A percentile compares a stretch with the other conserved stretches of the same genome.
Conservation (phyloP, 2,888 invertebrate genomes). For the Stegophylla sp. region DNA sequence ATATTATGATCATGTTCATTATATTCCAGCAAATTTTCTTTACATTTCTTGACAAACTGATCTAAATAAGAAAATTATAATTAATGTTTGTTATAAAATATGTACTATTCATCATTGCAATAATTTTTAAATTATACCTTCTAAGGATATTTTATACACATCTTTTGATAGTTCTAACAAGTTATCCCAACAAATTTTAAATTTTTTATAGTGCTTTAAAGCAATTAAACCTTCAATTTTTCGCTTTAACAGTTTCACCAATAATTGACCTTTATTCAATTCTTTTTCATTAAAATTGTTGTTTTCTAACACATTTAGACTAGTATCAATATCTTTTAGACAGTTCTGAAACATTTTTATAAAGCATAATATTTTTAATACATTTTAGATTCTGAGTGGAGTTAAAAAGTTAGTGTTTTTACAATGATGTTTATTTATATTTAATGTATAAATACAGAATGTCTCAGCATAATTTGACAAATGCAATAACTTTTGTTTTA, state of each 20-base stretch:
- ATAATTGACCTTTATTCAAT: constrained; percentile 66
- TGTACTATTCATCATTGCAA: background rate
- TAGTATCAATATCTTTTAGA: constrained; percentile 71
- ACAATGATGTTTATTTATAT: too few species aligned
- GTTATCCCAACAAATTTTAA: background rate
- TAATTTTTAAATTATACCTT: constrained; percentile 14
- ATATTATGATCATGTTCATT: background rate
- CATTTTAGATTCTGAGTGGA: constrained; percentile 29
- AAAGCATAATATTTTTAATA: constrained; percentile 52
- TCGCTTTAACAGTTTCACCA: constrained; percentile 65
- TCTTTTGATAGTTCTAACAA: constrained; percentile 14
- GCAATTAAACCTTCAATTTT: constrained; percentile 61
- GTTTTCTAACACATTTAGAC: constrained; percentile 67
- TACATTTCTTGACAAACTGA: constrained; percentile 27
- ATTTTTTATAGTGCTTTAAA: constrained; percentile 16
- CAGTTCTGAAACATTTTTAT: constrained; percentile 67
- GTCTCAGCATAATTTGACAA: too few species aligned
- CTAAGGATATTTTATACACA: constrained; percentile 48
- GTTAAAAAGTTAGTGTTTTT: too few species aligned
- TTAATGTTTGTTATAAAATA: constrained; percentile 6
- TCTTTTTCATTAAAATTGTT: constrained; percentile 68
- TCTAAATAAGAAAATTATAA: constrained; percentile 12
- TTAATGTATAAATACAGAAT: too few species aligned
- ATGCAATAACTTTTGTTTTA: too few species aligned
- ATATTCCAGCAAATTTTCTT: background rate